phyloP scores from a whole-genome alignment of 2,888 invertebrate species.

The Tenthredo notha region DNA sequence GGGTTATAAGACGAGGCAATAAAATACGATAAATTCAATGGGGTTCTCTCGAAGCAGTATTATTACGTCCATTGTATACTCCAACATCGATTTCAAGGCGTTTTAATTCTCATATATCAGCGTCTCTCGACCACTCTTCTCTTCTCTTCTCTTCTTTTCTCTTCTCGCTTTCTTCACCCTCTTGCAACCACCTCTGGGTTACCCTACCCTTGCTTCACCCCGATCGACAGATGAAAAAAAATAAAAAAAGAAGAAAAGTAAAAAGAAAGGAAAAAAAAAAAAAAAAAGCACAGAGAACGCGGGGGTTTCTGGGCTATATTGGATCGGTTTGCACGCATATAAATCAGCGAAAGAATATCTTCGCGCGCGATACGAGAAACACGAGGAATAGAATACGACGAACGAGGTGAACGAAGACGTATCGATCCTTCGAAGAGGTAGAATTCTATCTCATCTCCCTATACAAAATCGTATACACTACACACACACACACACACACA shows the following conservation, averaged over 20 bases:
- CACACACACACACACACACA: neutral
- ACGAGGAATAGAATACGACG: slow-evolving; percentile 45
- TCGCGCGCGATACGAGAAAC: slow-evolving; percentile 44
- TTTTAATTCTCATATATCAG: slow-evolving; percentile 53
- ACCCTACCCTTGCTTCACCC: slow-evolving; percentile 1
- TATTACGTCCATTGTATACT: slow-evolving; percentile 53
- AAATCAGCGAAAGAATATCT: slow-evolving; percentile 53
- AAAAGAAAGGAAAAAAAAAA: neutral
- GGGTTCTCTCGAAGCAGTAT: slow-evolving; percentile 43
- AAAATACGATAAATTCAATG: slow-evolving; percentile 53
- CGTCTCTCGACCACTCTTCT: slow-evolving; percentile 36
- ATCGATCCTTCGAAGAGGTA: slow-evolving; percentile 25
- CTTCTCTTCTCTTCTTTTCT: neutral
- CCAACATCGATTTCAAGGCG: slow-evolving; percentile 49
- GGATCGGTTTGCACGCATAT: slow-evolving; percentile 54
- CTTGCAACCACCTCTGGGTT: neutral
- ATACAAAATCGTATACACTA: neutral
- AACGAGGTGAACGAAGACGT: slow-evolving; percentile 47
- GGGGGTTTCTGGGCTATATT: slow-evolving; percentile 35
- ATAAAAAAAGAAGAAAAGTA: neutral
- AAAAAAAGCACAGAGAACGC: neutral
- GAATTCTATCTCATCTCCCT: slow-evolving; percentile 43
- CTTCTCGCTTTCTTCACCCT: neutral
- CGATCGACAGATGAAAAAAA: slow-evolving; percentile 28
- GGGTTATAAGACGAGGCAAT: slow-evolving; percentile 31